These are phyloP conservation scores for Esox masquinongy DNA, from an alignment of 2,797 vertebrate species.

Conservation along the genomic window DNA sequence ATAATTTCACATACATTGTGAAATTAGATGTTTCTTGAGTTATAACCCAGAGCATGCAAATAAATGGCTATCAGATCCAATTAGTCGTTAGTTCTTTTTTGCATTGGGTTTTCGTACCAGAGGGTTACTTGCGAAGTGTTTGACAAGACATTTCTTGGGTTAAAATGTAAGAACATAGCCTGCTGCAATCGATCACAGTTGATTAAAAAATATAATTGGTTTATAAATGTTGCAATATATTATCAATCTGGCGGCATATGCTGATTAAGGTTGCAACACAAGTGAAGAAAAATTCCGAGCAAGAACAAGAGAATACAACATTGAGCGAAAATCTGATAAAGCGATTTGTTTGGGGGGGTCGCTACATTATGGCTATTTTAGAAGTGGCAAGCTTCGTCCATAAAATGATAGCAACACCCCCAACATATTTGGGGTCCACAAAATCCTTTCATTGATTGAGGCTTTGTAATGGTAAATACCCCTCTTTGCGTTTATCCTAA, in stretches of 20 bases:
- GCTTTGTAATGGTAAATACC: constrained; percentile 78
- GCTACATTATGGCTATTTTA: constrained; percentile 59
- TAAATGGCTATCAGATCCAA: constrained; percentile 57
- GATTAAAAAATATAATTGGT: constrained; percentile 16
- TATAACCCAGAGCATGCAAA: constrained; percentile 36
- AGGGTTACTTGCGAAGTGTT: constrained; percentile 54
- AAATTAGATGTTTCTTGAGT: background rate
- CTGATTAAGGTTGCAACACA: constrained; percentile 36
- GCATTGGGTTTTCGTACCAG: constrained; percentile 41
- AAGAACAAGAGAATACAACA: constrained; percentile 43
- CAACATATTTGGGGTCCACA: constrained; percentile 66
- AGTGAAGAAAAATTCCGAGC: constrained; percentile 22
- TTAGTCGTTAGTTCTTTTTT: constrained; percentile 60
- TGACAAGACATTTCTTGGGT: constrained; percentile 44
- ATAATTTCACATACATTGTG: background rate
- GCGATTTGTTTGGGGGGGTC: constrained; percentile 26
- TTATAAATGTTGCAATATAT: constrained; percentile 32
- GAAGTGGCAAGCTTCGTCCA: constrained; percentile 62
- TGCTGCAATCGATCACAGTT: constrained; percentile 44
- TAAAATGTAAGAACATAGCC: constrained; percentile 31
- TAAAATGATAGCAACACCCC: constrained; percentile 61
- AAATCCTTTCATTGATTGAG: constrained; percentile 69
- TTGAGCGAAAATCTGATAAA: constrained; percentile 55
- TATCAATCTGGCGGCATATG: constrained; percentile 37
- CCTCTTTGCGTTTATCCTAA: constrained; percentile 75